Percentiles rank a stretch among this genome's conserved stretches.
phyloP scores from a whole-genome alignment of 2,113 vertebrate genomes.

The Syngnathus typhle region DNA sequence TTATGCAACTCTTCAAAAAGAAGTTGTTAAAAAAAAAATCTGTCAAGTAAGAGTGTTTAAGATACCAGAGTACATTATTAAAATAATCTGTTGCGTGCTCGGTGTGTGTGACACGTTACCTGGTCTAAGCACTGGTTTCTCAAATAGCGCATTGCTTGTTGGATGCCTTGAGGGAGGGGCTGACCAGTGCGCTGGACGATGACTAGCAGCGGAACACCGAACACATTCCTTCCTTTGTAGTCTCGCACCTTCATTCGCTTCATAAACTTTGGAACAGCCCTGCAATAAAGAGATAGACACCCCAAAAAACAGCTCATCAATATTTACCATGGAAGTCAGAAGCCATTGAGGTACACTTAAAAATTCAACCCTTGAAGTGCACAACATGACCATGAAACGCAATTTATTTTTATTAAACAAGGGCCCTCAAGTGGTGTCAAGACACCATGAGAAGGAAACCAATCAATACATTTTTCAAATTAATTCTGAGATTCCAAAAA shows the following conservation, averaged over 20 bases:
- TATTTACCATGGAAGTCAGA: background rate
- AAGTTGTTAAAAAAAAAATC: background rate
- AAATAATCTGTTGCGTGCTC: background rate
- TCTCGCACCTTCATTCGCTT: conserved; percentile 95
- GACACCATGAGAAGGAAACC: background rate
- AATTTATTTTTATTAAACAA: background rate
- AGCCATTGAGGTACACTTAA: background rate
- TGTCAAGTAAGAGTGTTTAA: background rate
- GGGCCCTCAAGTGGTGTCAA: background rate
- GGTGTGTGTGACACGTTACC: conserved; percentile 55
- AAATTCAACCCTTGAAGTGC: background rate
- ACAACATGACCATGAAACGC: background rate
- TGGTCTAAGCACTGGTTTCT: conserved; percentile 89
- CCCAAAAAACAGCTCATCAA: conserved; percentile 10
- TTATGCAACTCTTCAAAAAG: conserved; percentile 28
- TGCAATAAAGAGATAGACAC: conserved; percentile 52
- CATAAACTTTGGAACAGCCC: conserved; percentile 99
- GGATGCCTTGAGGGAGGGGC: conserved; percentile 91
- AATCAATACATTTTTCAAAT: too few species aligned
- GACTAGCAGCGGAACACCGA: conserved; percentile 89
- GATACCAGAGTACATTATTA: background rate
- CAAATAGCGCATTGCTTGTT: conserved; percentile 88
- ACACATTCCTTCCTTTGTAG: conserved; percentile 91
- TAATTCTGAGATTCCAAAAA: too few species aligned
- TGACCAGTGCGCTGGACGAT: conserved; percentile 92